A percentile compares a stretch with the other conserved stretches of the same genome.
These are phyloP conservation scores for Rallus limicola DNA, from an alignment of 2,113 vertebrate genomes.

Conservation along the genomic window DNA sequence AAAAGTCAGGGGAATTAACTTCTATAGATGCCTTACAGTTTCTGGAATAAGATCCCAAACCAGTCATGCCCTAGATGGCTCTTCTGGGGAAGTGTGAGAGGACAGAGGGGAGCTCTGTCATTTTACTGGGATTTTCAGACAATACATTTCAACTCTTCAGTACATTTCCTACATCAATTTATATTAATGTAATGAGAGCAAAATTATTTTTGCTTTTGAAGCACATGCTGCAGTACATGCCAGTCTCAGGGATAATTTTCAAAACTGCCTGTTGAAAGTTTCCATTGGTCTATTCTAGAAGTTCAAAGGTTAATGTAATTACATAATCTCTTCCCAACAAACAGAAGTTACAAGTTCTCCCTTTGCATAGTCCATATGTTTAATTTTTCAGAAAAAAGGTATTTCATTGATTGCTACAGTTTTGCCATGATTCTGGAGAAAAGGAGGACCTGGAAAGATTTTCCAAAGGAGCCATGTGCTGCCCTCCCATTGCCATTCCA, in stretches of 20 bases:
- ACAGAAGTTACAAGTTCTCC: not conserved
- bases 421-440: not conserved
- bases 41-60: not conserved
- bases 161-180: not conserved
- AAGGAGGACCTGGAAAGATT: not conserved
- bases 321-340: not conserved
- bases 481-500: not conserved
- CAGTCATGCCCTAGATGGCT: not conserved
- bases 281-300: not conserved
- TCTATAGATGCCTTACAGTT: not conserved
- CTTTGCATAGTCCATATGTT: not conserved
- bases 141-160: not conserved
- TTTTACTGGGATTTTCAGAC: not conserved
- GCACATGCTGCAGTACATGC: not conserved
- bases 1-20: not conserved
- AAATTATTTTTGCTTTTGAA: not conserved
- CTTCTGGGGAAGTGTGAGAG: not conserved
- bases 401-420: not conserved
- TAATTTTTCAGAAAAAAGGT: not conserved
- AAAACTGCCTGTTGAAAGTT: not conserved
- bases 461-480: not conserved
- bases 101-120: not conserved
- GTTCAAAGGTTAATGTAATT: not conserved
- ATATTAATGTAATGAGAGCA: not conserved
- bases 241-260: not conserved